Base-by-base conservation (phyloP, 2,113 vertebrate species). In the Holacanthus passer region DNA sequence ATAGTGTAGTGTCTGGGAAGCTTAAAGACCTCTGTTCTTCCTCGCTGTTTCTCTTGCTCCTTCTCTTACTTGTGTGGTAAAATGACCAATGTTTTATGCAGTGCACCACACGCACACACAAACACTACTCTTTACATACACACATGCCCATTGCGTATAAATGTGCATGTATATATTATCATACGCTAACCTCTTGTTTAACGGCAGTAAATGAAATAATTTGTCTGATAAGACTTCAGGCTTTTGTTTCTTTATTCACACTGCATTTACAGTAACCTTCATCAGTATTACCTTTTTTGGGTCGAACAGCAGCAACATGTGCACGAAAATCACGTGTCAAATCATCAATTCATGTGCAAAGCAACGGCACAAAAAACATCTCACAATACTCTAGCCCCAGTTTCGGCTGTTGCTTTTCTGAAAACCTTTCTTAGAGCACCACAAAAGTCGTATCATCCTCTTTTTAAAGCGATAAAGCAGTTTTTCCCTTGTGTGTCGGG, bases 1-100 rank as follows among this genome's bases (percentile, higher is more conserved):
- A 80, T 83, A 80, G 73, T 83, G 59, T n/a, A n/a, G 64, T 83
- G 82, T 89, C 85, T 56, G 64, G 52, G 66, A 91, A 83, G 81
- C 79, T 87, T 78, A 86, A 81, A 1, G 19, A 81, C 74, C 59
- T 75, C 41, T 64, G 32, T 48, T 74, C 55, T 53, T 52, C 69
- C 29, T 27, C 9, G 5, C 55, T 62, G 12, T 75, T 24, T 79
- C 72, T 82, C 70, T 67, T n/a, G 66, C n/a, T n/a, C 50, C 13
- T 32, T 63, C 20, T 81, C 47, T 75, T 43, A 9, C n/a, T 67
- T 62, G 56, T 77, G 27, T 70, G 50, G 3, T 83, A 37, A 86
- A 74, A 59, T 71, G 72, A 60, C 52, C 47, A 72, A 29, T 65
- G 64, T 37, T 41, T 74, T 22, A 13, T 83, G 35, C 22, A 17